Evolutionary conservation across 2,113 vertebrate species (phyloP).

Genomic region (Pongo pygmaeus): DNA sequence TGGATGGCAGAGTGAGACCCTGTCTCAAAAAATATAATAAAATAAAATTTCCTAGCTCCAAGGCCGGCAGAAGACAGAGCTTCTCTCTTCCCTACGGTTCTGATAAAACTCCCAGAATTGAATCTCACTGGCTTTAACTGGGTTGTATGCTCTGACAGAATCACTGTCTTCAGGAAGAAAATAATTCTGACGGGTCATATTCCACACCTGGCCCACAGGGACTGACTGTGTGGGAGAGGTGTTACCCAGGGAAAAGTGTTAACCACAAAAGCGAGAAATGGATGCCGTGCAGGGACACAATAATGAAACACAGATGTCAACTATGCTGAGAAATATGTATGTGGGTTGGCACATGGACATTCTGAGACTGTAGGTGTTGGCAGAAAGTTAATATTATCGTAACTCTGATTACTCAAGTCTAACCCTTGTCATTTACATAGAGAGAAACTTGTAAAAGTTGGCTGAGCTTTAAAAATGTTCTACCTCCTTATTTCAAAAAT

Average conservation of each 20-base stretch:
- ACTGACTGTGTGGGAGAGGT: no score
- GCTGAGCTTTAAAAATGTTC: slow-evolving; percentile 9
- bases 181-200: background rate
- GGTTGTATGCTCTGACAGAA: background rate
- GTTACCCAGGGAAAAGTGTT: background rate
- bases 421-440: background rate
- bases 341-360: background rate
- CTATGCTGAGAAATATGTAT: background rate
- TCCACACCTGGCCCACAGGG: background rate
- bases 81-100: background rate
- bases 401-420: slow-evolving; percentile 10
- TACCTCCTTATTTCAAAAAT: slow-evolving; percentile 34
- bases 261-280: background rate
- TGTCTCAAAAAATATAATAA: no score
- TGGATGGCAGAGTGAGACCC: no score
- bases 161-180: background rate
- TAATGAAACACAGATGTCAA: background rate
- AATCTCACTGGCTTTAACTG: background rate
- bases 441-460: slow-evolving; percentile 5
- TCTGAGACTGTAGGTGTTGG: background rate
- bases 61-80: background rate
- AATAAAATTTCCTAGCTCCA: background rate
- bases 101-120: slow-evolving; percentile 5
- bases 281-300: background rate
- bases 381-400: slow-evolving; percentile 46